phyloP scores from a whole-genome alignment of 2,113 vertebrate genomes.

The Perca flavescens region DNA sequence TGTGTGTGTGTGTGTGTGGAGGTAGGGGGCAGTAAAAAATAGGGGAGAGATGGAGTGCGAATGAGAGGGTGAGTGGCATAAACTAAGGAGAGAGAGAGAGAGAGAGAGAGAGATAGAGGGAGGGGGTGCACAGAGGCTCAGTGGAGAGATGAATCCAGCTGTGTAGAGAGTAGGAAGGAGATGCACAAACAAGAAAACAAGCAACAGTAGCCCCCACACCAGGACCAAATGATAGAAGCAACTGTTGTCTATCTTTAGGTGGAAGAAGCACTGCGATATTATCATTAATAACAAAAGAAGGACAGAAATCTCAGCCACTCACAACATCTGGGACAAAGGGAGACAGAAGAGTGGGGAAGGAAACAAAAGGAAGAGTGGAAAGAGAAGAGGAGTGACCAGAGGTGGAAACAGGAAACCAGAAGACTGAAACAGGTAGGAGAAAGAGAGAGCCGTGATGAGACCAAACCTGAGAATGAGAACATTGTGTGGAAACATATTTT shows the following conservation, averaged over 20 bases:
- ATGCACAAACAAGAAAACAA: slow-evolving; percentile 58
- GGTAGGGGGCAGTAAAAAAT: slow-evolving; percentile 1
- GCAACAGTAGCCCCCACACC: slow-evolving; percentile 49
- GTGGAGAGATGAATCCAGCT: slow-evolving; percentile 65
- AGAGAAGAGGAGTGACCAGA: slow-evolving; percentile 54
- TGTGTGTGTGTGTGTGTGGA: neutral
- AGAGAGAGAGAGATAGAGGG: neutral
- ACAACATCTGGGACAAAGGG: slow-evolving; percentile 24
- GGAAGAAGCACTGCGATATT: slow-evolving; percentile 33
- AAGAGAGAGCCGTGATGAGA: neutral
- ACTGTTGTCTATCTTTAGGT: slow-evolving; percentile 30
- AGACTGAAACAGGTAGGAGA: slow-evolving; percentile 65
- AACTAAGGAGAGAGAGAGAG: slow-evolving; percentile 26
- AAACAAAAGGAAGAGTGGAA: slow-evolving; percentile 57
- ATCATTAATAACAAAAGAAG: slow-evolving; percentile 25
- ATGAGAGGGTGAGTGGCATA: slow-evolving; percentile 58
- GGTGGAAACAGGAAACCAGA: slow-evolving; percentile 26
- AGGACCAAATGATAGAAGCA: slow-evolving; percentile 20
- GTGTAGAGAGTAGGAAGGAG: slow-evolving; percentile 62
- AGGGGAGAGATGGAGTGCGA: slow-evolving; percentile 27
- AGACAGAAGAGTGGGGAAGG: slow-evolving; percentile 30
- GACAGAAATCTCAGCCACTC: slow-evolving; percentile 17
- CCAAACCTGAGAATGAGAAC: neutral
- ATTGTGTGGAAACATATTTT: neutral
- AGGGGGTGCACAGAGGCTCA: slow-evolving; percentile 49